Evolutionary conservation across 1,140 invertebrate species (phyloP).

Genomic region (Halictus rubicundus): DNA sequence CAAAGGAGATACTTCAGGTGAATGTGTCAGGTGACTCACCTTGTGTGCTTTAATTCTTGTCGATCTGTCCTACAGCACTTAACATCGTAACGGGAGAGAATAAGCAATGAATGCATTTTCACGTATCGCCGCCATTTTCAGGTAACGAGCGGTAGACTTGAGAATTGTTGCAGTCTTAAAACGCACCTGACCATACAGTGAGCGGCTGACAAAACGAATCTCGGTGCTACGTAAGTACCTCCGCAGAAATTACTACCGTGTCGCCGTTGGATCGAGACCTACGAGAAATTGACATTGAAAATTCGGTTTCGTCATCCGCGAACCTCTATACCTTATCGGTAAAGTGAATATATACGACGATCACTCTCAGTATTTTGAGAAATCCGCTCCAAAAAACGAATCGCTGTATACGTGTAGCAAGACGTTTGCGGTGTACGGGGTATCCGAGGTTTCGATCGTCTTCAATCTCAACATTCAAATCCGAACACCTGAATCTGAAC

Average conservation of each 20-base stretch:
- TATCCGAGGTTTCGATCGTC: not conserved
- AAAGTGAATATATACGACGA: not conserved
- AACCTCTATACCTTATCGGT: constrained; percentile 41
- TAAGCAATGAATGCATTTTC: not conserved
- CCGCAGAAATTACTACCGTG: constrained; percentile 59
- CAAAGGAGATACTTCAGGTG: too few relatives aligned
- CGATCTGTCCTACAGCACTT: too few relatives aligned
- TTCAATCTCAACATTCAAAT: too few relatives aligned
- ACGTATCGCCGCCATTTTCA: constrained; percentile 28
- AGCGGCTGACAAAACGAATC: constrained; percentile 68
- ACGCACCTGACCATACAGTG: constrained; percentile 70
- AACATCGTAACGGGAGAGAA: not conserved
- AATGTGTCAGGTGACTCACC: too few relatives aligned
- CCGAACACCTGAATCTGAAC: too few relatives aligned
- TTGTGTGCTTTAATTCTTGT: too few relatives aligned
- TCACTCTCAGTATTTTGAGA: constrained; percentile 21
- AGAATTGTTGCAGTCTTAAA: constrained; percentile 51
- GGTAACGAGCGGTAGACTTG: constrained; percentile 14
- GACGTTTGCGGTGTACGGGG: not conserved
- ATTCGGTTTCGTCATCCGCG: constrained; percentile 56
- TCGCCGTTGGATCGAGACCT: constrained; percentile 68
- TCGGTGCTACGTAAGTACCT: constrained; percentile 66
- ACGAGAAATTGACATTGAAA: constrained; percentile 59
- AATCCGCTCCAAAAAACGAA: not conserved
- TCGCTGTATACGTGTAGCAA: not conserved